Base-by-base conservation (phyloP, 2,888 invertebrate species). In the Hydrotaea diabolus region DNA sequence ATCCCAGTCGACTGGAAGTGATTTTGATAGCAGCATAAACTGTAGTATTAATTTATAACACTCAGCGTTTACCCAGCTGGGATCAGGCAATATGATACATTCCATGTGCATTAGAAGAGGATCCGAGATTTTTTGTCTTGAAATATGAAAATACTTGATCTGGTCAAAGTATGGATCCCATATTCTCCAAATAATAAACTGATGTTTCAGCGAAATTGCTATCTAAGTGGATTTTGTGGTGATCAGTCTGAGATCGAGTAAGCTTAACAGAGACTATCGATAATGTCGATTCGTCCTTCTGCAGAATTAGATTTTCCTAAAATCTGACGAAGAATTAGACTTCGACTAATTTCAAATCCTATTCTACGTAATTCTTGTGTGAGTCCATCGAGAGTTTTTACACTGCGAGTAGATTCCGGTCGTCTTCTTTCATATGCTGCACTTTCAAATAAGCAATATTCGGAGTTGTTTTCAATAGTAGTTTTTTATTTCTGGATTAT, bases 371-470 rank as follows among this genome's bases (percentile, higher is more conserved):
- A 31, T 31, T 31, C 31, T 31, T 31, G 31, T 31, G 31, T 31
- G 2, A 31, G 31, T 31, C 7, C 31, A 7, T 31, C 31, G 7
- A 31, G 31, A 31, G 31, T 31, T 31, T 31, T 7, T 31, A 31
- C 31, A 31, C 31, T 31, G 31, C 31, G 31, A 31, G 7, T 31
- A n/a, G 11, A n/a, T 15, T 46, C 46, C 9, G 46, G 53, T 77
- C 73, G 66, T 62, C 82, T 73, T 64, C 73, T 75, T 26, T 74
- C 74, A 75, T 78, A 69, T 69, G 78, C 59, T 75, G 71, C 73
- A 75, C 78, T 82, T 46, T 78, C 82, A 79, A 79, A 79, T 69
- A 75, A 74, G 43, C 74, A 77, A 13, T 78, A 53, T 23, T 79
- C 69, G 43, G 73, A 55, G 77, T 71, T 77, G 49, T 74, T 74